Percentiles rank a stretch among this genome's conserved stretches.
phyloP scores from a whole-genome alignment of 2,113 vertebrate genomes.

The Callospermophilus lateralis region DNA sequence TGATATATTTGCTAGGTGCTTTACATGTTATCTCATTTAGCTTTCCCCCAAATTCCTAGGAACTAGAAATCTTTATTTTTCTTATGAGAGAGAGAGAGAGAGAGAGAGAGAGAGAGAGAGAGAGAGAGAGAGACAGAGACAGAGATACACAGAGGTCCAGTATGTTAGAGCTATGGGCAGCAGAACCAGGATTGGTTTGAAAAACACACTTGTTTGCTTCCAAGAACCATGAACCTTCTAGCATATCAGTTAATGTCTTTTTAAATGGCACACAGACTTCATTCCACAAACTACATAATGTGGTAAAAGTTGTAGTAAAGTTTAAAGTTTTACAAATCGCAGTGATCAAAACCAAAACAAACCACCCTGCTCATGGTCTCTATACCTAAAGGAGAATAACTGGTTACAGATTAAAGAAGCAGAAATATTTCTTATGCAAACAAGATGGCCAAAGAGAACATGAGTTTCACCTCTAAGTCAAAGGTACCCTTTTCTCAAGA shows the following conservation, averaged over 20 bases:
- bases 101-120: background rate
- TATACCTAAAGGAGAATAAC: background rate
- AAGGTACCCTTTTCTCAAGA: background rate
- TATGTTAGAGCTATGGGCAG: background rate
- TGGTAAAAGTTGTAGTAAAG: background rate
- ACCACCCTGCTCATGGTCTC: background rate
- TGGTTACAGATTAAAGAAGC: background rate
- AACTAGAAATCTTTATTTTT: slow-evolving; percentile 32
- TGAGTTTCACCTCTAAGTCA: background rate
- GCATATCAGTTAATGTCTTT: background rate
- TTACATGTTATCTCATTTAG: background rate
- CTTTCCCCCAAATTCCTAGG: background rate
- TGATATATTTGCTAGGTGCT: slow-evolving; percentile 31
- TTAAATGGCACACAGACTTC: background rate
- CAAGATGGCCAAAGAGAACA: background rate
- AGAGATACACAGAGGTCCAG: too few species aligned
- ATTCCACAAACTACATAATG: background rate
- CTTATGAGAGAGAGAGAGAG: background rate
- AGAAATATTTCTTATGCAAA: background rate
- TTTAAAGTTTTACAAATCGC: slow-evolving; percentile 24
- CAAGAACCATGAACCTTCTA: background rate
- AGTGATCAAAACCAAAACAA: background rate
- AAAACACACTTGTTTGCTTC: background rate
- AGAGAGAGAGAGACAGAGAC: background rate
- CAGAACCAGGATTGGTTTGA: background rate